Base-by-base conservation (phyloP, 2,888 invertebrate genomes). In the Eupithecia insigniata region DNA sequence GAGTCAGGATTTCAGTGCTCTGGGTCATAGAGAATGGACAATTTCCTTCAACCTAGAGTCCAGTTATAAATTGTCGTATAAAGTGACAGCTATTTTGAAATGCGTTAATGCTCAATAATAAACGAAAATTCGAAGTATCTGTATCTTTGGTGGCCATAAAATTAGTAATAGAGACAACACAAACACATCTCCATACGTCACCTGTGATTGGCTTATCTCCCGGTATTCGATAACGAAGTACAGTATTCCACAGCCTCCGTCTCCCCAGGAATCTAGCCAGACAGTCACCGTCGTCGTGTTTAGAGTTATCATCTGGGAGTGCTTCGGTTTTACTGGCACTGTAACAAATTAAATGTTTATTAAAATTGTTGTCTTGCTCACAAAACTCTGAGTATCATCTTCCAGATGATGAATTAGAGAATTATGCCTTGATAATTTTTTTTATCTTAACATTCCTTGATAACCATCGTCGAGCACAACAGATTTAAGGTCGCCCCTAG, bases 201-300 rank as follows among this genome's bases (percentile, higher is more conserved):
- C 94, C 88, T 94, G 94, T 16, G 96, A 93, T 77, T 96, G 95
- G 60, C 95, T 95, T 66, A 95, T 95, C 72, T 96, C 95, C 73
- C 96, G 92, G 84, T 97, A 98, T 86, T 98, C 98, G 58, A 98
- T 96, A 79, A 97, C 96, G 85, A 97, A 98, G 90, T 97, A 97
- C 12, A 97, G 95, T 78, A 98, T 97, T 3, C 97, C 97, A 84
- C 98, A 98, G 30, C 98, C 98, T 0, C 98, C 98, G 83, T 98
- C 98, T 51, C 97, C 97, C 98, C 98, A 98, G 0, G 97, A 96
- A 88, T 97, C 97, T 78, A 98, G 89, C 96, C 98, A 98, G 32
- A 98, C 96, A 0, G 97, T 97, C 69, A 97, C 97, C 71, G 97
- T 97, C 0, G 98, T 98, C 0, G 97, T 96, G 87, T 98, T 98